Evolutionary conservation across 2,113 vertebrate species (phyloP).

Genomic region (Panurus biarmicus): DNA sequence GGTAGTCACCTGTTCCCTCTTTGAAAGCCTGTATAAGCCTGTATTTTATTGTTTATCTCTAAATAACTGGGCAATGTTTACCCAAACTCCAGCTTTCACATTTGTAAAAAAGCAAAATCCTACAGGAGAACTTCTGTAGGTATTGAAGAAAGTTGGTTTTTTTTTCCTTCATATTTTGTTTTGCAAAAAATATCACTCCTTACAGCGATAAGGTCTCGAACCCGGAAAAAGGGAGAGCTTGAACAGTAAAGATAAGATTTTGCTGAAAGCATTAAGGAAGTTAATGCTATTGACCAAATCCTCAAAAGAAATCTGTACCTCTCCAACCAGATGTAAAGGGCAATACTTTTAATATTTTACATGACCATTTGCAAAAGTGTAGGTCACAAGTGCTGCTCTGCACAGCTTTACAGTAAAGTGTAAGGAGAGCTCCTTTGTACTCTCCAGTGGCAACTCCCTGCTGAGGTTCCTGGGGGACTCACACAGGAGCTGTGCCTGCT

Average conservation of each 20-base stretch:
- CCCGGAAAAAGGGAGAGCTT: not conserved
- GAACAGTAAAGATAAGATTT: not conserved
- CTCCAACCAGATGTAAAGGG: not conserved
- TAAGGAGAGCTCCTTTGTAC: not conserved
- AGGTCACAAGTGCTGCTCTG: not conserved
- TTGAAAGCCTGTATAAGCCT: not conserved
- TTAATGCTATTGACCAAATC: not conserved
- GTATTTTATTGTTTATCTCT: not conserved
- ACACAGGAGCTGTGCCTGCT: not conserved
- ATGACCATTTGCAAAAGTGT: not conserved
- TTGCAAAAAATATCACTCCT: not conserved
- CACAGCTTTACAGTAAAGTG: not conserved
- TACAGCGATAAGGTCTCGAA: not conserved
- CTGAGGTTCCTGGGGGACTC: not conserved
- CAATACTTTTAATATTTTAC: not conserved
- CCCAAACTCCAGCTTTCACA: not conserved
- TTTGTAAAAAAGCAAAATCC: not conserved
- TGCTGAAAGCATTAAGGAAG: not conserved
- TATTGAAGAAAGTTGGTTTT: not conserved
- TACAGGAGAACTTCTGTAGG: not conserved
- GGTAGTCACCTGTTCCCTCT: not conserved
- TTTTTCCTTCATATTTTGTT: not conserved
- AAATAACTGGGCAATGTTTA: not conserved
- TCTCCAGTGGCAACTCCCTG: not conserved
- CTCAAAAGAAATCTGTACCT: not conserved